Conservation (phyloP, 2,888 invertebrate species). For the Crematogaster levior region DNA sequence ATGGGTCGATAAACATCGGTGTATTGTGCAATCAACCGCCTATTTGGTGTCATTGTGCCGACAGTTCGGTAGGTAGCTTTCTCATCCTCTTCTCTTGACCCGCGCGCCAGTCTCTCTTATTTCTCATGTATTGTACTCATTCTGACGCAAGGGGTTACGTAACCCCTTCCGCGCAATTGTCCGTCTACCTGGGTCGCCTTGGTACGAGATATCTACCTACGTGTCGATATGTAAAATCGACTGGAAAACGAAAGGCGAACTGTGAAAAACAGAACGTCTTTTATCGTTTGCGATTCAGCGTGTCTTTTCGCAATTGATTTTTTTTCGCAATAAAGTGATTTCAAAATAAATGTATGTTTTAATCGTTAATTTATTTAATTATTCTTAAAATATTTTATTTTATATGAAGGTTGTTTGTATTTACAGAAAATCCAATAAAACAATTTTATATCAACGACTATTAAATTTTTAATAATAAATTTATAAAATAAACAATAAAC, state of each 20-base stretch:
- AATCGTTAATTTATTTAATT: neutral
- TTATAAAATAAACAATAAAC: neutral
- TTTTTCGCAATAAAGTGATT: neutral
- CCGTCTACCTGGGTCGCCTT: constrained; percentile 58
- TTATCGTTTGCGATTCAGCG: neutral
- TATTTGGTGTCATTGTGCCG: constrained; percentile 85
- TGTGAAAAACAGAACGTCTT: neutral
- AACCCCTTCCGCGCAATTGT: constrained; percentile 69
- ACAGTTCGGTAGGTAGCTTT: constrained; percentile 80
- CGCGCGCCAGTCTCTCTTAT: constrained; percentile 63
- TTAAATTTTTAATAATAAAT: neutral
- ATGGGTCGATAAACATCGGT: constrained; percentile 85
- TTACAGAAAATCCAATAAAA: neutral
- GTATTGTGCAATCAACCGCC: constrained; percentile 85
- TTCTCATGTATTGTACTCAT: constrained; percentile 66
- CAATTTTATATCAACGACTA: neutral
- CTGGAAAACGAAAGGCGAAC: constrained; percentile 35
- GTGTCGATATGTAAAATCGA: constrained; percentile 59
- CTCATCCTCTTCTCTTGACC: constrained; percentile 79
- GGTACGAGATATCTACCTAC: constrained; percentile 62
- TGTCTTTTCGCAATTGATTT: neutral
- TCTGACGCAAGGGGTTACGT: constrained; percentile 67
- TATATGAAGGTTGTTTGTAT: neutral
- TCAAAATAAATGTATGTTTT: neutral
- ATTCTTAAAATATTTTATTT: neutral